phyloP scores from a whole-genome alignment of 2,113 vertebrate species.

The Mormoops blainvillei region DNA sequence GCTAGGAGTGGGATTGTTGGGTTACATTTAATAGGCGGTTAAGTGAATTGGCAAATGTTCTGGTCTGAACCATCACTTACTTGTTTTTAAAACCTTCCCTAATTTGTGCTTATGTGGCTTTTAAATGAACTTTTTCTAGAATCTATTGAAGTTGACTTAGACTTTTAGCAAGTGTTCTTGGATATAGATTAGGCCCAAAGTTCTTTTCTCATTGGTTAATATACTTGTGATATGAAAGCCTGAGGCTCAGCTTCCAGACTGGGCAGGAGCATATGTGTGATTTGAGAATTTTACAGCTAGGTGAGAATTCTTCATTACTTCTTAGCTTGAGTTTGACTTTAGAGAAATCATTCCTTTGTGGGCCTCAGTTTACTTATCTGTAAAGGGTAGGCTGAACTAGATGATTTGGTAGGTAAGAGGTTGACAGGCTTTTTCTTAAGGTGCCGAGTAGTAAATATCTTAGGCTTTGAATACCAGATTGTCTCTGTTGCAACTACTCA shows the following conservation, averaged over 20 bases:
- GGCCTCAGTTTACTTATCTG: background rate
- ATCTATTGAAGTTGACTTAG: background rate
- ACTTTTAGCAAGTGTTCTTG: background rate
- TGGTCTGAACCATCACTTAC: background rate
- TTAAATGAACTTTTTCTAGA: background rate
- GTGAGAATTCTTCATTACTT: background rate
- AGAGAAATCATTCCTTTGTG: background rate
- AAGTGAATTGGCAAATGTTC: background rate
- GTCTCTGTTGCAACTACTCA: background rate
- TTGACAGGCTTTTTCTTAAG: background rate
- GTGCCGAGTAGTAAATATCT: background rate
- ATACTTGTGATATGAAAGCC: background rate
- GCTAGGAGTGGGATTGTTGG: background rate
- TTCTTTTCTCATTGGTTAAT: background rate
- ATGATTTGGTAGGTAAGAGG: background rate
- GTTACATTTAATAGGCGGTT: background rate
- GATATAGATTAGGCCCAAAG: background rate
- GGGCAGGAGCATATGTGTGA: background rate
- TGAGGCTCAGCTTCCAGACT: background rate
- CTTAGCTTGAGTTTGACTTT: background rate
- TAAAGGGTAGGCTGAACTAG: background rate
- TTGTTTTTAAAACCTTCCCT: background rate
- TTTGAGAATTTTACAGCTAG: background rate
- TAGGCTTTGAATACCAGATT: background rate
- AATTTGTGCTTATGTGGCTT: background rate